A percentile compares a stretch with the other conserved stretches of the same genome.
phyloP scores from a whole-genome alignment of 2,113 vertebrate genomes.

The Oxyura jamaicensis region DNA sequence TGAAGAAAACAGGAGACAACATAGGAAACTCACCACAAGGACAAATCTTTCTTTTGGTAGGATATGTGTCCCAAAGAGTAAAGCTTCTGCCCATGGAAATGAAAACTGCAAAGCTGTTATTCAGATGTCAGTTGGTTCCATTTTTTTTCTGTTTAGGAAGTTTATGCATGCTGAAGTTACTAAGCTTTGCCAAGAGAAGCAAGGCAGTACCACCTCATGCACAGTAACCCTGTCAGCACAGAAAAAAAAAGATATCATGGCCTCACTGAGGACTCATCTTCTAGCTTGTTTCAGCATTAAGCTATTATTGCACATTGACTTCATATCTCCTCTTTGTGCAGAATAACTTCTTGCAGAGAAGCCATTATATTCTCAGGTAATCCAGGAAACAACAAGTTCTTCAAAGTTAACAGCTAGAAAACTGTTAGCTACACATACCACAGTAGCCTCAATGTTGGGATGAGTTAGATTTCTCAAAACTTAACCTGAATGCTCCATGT shows the following conservation, averaged over 20 bases:
- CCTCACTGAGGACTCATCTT: accelerated
- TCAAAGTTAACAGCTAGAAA: background rate
- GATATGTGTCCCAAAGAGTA: background rate
- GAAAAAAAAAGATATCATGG: background rate
- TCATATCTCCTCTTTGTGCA: background rate
- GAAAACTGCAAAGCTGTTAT: background rate
- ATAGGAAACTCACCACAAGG: background rate
- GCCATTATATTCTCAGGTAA: background rate
- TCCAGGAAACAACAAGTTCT: background rate
- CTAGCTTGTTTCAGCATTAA: background rate
- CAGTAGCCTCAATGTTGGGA: accelerated
- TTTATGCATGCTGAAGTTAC: background rate
- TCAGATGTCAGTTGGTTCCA: background rate
- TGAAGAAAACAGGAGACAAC: background rate
- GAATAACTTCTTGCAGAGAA: background rate
- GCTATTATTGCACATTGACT: background rate
- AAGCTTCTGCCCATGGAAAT: background rate
- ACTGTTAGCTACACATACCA: background rate
- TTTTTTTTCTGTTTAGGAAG: background rate
- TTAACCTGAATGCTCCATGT: background rate
- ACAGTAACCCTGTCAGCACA: background rate
- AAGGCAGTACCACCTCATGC: background rate
- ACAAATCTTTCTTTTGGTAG: background rate
- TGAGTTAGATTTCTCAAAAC: background rate
- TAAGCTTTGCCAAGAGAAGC: background rate